Percentiles rank a stretch among this genome's conserved stretches.
Evolutionary conservation across 2,888 invertebrate genomes (phyloP).

Genomic region (Hydraecia micacea): DNA sequence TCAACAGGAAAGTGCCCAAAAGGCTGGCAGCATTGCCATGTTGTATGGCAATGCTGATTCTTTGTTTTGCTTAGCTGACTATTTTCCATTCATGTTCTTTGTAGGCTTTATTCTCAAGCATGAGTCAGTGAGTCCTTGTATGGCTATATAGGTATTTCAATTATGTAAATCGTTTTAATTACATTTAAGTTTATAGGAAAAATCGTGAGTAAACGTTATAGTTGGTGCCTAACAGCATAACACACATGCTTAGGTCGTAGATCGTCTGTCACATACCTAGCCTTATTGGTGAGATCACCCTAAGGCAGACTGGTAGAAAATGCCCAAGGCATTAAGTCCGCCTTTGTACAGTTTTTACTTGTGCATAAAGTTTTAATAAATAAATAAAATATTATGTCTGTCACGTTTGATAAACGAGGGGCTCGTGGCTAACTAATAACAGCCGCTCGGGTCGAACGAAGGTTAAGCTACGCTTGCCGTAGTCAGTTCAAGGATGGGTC

Average conservation of each 20-base stretch:
- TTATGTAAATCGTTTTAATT: neutral
- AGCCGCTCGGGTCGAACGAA: neutral
- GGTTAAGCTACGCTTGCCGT: neutral
- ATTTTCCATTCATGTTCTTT: neutral
- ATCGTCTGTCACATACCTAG: neutral
- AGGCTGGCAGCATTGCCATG: neutral
- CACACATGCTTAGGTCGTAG: slow-evolving; percentile 17
- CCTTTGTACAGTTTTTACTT: too few relatives aligned
- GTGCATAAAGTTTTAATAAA: too few relatives aligned
- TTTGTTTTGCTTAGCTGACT: neutral
- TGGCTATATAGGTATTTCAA: neutral
- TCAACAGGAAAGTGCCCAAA: neutral
- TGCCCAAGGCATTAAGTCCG: too few relatives aligned
- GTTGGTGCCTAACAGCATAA: neutral
- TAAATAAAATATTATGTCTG: neutral
- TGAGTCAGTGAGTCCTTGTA: neutral
- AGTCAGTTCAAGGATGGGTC: neutral
- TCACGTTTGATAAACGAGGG: neutral
- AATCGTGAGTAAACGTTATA: neutral
- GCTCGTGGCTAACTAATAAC: neutral
- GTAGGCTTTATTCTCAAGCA: neutral
- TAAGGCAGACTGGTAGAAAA: too few relatives aligned
- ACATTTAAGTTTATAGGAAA: slow-evolving; percentile 1
- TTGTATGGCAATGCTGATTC: neutral
- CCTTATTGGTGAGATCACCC: too few relatives aligned